phyloP scores from a whole-genome alignment of 2,797 vertebrate genomes.

The Eulemur rubriventer region DNA sequence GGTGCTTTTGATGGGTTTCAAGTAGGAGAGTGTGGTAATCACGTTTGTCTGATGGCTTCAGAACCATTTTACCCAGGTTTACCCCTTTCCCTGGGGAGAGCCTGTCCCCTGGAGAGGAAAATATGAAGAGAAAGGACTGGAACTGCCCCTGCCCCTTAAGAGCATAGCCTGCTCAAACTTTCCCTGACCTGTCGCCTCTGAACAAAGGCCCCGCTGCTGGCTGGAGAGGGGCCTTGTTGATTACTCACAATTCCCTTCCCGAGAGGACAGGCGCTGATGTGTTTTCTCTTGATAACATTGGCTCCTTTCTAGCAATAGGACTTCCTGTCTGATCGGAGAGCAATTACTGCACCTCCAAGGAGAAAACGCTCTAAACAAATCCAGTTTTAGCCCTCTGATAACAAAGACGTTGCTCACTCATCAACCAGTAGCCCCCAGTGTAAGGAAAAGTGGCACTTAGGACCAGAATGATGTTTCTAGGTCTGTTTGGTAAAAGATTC shows the following conservation, averaged over 20 bases:
- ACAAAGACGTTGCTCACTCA: slow-evolving; percentile 64
- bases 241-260: slow-evolving; percentile 88
- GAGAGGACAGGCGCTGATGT: slow-evolving; percentile 85
- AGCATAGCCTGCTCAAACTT: slow-evolving; percentile 53
- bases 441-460: not conserved
- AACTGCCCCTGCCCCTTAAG: not conserved
- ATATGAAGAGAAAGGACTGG: slow-evolving; percentile 59
- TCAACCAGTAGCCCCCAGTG: not conserved
- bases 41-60: slow-evolving; percentile 13
- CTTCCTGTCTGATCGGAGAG: slow-evolving; percentile 90
- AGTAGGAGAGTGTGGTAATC: not conserved
- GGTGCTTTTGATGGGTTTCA: not conserved
- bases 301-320: slow-evolving; percentile 88
- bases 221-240: slow-evolving; percentile 83
- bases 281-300: slow-evolving; percentile 89
- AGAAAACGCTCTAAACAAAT: slow-evolving; percentile 81
- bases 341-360: slow-evolving; percentile 85
- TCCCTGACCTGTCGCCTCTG: slow-evolving; percentile 38
- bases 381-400: slow-evolving; percentile 73
- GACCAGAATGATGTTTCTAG: not conserved
- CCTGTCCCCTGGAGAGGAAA: slow-evolving; percentile 66
- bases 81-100: not conserved
- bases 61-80: not conserved
- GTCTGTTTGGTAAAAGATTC: not conserved
- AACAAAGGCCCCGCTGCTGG: slow-evolving; percentile 80